Conservation (phyloP, 2,888 invertebrate species). For the Fragum whitleyi region DNA sequence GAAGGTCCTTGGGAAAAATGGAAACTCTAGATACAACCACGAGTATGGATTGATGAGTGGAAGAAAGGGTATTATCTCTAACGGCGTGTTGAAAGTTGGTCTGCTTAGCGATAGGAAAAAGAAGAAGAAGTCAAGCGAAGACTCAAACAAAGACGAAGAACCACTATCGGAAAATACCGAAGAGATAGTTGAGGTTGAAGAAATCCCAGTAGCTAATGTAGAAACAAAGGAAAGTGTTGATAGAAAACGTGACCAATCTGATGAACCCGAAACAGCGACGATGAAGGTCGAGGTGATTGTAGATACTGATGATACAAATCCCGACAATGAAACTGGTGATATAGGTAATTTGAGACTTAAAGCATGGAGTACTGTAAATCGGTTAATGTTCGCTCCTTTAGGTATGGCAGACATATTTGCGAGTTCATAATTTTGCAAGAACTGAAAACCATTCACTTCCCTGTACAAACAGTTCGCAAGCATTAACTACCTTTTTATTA, state of each 20-base stretch:
- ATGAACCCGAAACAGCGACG: neutral
- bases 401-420: too few species aligned
- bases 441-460: too few species aligned
- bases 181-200: neutral
- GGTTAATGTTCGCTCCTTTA: too few species aligned
- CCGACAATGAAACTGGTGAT: neutral
- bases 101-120: neutral
- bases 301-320: neutral
- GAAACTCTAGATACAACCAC: neutral
- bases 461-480: too few species aligned
- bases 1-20: neutral
- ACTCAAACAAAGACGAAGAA: neutral
- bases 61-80: neutral
- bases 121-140: neutral
- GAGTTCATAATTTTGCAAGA: too few species aligned
- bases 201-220: neutral
- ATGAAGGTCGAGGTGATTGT: neutral
- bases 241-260: neutral
- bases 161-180: neutral
- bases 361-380: too few species aligned
- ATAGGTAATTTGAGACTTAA: neutral
- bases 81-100: neutral
- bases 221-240: neutral
- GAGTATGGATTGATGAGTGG: neutral
- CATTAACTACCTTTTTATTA: too few species aligned